Conservation (phyloP, 2,797 vertebrate genomes). For the Mus caroli region DNA sequence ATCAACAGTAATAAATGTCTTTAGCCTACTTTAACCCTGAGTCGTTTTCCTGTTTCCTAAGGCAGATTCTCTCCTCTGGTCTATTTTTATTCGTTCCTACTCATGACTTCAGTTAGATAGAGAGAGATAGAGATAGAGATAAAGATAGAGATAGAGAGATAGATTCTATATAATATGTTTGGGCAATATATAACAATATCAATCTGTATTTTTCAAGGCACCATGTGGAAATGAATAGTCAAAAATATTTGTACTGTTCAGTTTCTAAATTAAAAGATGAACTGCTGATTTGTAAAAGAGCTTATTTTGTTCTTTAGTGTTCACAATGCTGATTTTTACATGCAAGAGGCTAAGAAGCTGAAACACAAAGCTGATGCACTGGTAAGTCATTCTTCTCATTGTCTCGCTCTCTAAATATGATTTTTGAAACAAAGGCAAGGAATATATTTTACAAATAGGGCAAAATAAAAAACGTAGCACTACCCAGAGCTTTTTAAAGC, state of each 20-base stretch:
- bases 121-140: conserved; percentile 72
- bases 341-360: conserved; percentile 98
- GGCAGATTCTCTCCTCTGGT: conserved; percentile 6
- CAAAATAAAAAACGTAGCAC: not conserved
- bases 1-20: not conserved
- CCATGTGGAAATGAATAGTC: not conserved
- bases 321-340: conserved; percentile 97
- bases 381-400: conserved; percentile 89
- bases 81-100: conserved; percentile 72
- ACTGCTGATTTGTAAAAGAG: conserved; percentile 72
- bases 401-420: not conserved
- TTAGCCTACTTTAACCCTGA: not conserved
- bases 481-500: not conserved
- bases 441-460: not conserved
- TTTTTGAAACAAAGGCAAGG: conserved; percentile 38
- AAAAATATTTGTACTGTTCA: conserved; percentile 37
- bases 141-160: conserved; percentile 51
- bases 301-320: conserved; percentile 90
- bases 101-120: conserved; percentile 66
- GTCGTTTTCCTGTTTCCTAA: conserved; percentile 78
- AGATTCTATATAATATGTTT: conserved; percentile 76
- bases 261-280: conserved; percentile 62
- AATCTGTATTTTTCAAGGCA: conserved; percentile 64
- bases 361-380: conserved; percentile 99
- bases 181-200: conserved; percentile 60